phyloP scores from a whole-genome alignment of 1,140 invertebrate genomes.

The Drosophila jambulina region DNA sequence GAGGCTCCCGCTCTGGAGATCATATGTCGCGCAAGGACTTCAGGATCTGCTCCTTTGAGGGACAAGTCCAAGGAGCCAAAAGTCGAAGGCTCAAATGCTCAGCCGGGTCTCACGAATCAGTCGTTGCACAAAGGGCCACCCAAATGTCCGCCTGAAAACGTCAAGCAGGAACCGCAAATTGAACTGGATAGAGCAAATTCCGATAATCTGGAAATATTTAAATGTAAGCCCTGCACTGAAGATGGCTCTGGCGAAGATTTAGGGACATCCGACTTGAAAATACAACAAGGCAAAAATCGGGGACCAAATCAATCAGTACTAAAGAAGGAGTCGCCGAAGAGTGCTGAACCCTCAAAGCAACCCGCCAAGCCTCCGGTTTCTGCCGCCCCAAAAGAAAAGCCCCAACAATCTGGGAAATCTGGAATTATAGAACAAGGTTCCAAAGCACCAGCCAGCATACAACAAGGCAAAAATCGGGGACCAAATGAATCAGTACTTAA shows the following conservation, averaged over 20 bases:
- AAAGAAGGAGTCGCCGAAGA: neutral
- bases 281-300: neutral
- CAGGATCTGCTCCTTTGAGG: neutral
- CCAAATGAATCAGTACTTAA: neutral
- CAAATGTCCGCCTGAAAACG: neutral
- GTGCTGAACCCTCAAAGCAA: neutral
- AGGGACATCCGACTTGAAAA: too few species aligned
- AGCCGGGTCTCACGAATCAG: neutral
- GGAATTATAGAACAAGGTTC: neutral
- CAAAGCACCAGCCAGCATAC: neutral
- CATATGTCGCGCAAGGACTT: neutral
- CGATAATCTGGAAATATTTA: neutral
- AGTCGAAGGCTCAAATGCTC: neutral
- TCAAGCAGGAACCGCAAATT: neutral
- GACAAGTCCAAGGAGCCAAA: neutral
- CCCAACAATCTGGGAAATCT: neutral
- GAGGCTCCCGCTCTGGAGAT: slow-evolving; percentile 13
- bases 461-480: neutral
- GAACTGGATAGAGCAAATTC: accelerated
- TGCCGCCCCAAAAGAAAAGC: neutral
- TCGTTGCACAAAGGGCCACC: neutral
- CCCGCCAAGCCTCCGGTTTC: neutral
- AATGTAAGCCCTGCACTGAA: slow-evolving; percentile 2
- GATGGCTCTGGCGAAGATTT: neutral
- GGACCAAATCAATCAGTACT: neutral